Evolutionary conservation across 2,888 invertebrate species (phyloP), one percentile per base, ranked within the genome.

Genomic region (Rosalia funebris): DNA sequence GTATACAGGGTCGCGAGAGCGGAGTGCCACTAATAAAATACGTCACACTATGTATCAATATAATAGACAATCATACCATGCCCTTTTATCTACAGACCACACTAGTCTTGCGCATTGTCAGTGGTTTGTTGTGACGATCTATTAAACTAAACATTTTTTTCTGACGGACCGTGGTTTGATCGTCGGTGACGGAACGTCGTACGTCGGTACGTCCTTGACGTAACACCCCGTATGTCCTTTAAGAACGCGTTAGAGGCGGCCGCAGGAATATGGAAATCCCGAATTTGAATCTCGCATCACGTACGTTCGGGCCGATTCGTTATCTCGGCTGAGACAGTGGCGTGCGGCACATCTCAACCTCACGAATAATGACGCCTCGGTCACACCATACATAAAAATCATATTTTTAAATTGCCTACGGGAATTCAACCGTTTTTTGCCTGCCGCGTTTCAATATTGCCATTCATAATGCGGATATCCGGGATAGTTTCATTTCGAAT

Each of bases 281-380:
- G 16, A 1, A 15, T 46, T 68, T 68, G 61, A 57, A 56, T 66
- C 63, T 56, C 68, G 42, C 52, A 68, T 71, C 75, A 75, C 75
- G 75, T 73, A 67, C 66, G 53, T 62, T 66, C 44, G 42, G 60
- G 58, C 65, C 72, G 67, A 74, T 74, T 75, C 72, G 71, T 75
- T 75, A 73, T 75, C 74, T 70, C 62, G 61, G 63, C 63, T 63
- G 54, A 57, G 58, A 56, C 65, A 66, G 62, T 62, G 64, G 62
- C 60, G 60, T 17, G 41, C 52, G 41, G n/a, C 42, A 39, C 25
- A 37, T 50, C 48, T 45, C 53, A 42, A 55, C 48, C 59, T 36
- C 52, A 39, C 47, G 63, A 64, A 65, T 63, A 55, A 65, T 56
- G 55, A 41, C 61, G 39, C 61, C 57, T 50, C 61, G 59, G 60